phyloP scores from a whole-genome alignment of 2,797 vertebrate species.

The Platalea minor region DNA sequence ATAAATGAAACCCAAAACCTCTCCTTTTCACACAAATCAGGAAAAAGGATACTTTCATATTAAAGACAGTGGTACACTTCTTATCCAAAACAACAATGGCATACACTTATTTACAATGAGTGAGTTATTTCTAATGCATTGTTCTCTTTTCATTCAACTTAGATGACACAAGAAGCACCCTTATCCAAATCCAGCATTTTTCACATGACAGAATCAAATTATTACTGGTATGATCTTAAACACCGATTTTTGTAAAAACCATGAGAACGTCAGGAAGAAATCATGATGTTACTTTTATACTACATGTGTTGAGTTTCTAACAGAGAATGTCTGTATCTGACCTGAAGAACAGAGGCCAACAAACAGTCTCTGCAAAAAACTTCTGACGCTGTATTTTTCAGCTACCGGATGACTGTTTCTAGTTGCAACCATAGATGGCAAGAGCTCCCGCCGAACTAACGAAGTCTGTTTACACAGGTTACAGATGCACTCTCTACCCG shows the following conservation, averaged over 20 bases:
- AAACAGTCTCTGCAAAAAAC: not conserved
- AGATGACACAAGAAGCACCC: not conserved
- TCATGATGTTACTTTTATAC: not conserved
- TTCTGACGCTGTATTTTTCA: not conserved
- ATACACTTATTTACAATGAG: not conserved
- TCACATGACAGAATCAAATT: not conserved
- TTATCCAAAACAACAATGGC: not conserved
- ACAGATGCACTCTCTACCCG: accelerated
- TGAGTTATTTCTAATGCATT: not conserved
- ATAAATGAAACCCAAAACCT: not conserved
- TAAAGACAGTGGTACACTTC: not conserved
- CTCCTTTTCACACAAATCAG: not conserved
- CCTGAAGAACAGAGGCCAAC: not conserved
- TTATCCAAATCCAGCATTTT: not conserved
- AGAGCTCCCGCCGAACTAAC: not conserved
- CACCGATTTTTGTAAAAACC: not conserved
- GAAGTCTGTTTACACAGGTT: not conserved
- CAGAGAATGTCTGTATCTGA: not conserved
- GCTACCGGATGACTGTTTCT: not conserved
- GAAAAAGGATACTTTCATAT: not conserved
- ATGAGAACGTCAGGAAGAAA: not conserved
- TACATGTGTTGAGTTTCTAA: not conserved
- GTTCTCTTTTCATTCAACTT: not conserved
- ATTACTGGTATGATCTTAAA: not conserved
- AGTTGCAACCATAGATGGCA: not conserved